Evolutionary conservation across 2,888 invertebrate genomes (phyloP).

Genomic region (Sialis lutaria): DNA sequence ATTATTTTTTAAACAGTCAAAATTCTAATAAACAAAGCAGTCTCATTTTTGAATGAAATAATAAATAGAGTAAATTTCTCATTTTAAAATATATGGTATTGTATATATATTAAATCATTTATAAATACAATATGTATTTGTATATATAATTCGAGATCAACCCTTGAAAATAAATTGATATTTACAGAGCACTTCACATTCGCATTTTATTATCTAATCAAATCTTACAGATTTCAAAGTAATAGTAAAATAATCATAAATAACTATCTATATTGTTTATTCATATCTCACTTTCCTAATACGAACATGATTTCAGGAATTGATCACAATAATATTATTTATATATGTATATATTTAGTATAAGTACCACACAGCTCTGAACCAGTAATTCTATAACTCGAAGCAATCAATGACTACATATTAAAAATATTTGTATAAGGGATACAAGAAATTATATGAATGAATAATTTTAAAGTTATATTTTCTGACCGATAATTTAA

Average conservation of each 20-base stretch:
- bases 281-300: too few relatives aligned
- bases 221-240: too few relatives aligned
- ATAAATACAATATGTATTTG: neutral
- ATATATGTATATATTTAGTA: neutral
- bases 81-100: conserved; percentile 1
- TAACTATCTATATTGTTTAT: too few relatives aligned
- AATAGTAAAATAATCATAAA: too few relatives aligned
- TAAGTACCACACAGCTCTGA: neutral
- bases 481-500: too few relatives aligned
- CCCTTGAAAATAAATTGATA: neutral
- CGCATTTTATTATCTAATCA: too few relatives aligned
- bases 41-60: conserved; percentile 4
- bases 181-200: too few relatives aligned
- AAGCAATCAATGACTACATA: neutral
- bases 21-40: conserved; percentile 3
- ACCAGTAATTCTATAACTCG: neutral
- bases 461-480: too few relatives aligned
- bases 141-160: neutral
- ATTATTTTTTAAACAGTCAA: conserved; percentile 5
- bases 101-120: conserved; percentile 4
- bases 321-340: neutral
- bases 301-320: neutral
- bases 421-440: neutral
- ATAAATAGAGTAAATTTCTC: conserved; percentile 1
- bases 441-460: neutral